Conservation (phyloP, 2,113 vertebrate species). For the Seriola aureovittata region DNA sequence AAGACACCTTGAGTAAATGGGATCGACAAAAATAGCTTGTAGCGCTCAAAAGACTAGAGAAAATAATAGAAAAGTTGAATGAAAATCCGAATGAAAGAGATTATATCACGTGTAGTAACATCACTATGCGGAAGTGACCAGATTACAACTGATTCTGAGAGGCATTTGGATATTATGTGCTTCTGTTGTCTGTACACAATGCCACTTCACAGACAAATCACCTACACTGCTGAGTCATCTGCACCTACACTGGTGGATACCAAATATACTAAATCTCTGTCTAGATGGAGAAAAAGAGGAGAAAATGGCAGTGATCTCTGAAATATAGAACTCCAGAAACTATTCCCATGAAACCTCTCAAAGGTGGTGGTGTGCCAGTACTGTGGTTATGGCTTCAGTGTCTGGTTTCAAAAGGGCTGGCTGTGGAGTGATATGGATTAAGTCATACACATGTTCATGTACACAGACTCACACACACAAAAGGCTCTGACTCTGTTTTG, state of each 20-base stretch:
- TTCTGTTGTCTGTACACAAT: neutral
- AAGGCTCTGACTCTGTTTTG: neutral
- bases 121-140: neutral
- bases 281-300: neutral
- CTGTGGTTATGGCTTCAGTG: conserved; percentile 51
- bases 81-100: conserved; percentile 12
- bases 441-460: neutral
- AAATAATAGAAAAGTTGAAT: neutral
- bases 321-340: conserved; percentile 16
- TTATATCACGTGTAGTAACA: neutral
- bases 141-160: conserved; percentile 9
- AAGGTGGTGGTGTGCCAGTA: conserved; percentile 19
- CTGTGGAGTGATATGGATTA: conserved; percentile 11
- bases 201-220: neutral
- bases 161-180: neutral
- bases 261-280: neutral
- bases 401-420: conserved; percentile 48
- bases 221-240: neutral
- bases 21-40: neutral
- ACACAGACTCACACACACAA: neutral
- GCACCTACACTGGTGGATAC: neutral
- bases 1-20: neutral
- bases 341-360: conserved; percentile 13
- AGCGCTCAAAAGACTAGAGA: neutral
- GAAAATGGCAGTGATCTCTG: neutral